Conservation (phyloP, 2,113 vertebrate species). For the Sialia sialis region DNA sequence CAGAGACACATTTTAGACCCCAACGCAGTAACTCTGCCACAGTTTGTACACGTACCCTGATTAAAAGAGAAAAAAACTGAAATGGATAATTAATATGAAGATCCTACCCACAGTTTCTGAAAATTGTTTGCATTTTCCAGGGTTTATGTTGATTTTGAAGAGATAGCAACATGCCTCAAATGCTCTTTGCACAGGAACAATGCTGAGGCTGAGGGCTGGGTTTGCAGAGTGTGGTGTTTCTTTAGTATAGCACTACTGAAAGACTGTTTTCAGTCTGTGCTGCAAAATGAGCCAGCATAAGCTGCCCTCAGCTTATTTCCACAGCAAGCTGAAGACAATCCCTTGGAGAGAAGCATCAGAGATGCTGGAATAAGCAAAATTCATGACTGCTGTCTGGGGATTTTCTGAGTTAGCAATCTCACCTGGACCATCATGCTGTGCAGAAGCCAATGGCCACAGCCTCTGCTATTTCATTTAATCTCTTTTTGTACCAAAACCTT, state of each 20-base stretch:
- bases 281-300: not conserved
- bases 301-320: not conserved
- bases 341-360: not conserved
- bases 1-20: not conserved
- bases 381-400: not conserved
- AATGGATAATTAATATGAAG: not conserved
- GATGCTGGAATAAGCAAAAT: not conserved
- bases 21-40: not conserved
- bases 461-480: not conserved
- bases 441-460: accelerated
- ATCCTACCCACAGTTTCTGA: not conserved
- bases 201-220: accelerated
- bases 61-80: not conserved
- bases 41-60: accelerated
- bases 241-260: not conserved
- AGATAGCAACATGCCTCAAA: not conserved
- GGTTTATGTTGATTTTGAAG: not conserved
- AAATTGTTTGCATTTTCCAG: not conserved
- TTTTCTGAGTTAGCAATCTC: accelerated
- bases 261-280: not conserved
- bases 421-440: not conserved
- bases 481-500: not conserved
- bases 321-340: not conserved
- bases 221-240: not conserved
- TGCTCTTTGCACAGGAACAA: not conserved